Evolutionary conservation across 2,797 vertebrate genomes (phyloP), one percentile per base, ranked within the genome.

Genomic region (Lepus townsendii): DNA sequence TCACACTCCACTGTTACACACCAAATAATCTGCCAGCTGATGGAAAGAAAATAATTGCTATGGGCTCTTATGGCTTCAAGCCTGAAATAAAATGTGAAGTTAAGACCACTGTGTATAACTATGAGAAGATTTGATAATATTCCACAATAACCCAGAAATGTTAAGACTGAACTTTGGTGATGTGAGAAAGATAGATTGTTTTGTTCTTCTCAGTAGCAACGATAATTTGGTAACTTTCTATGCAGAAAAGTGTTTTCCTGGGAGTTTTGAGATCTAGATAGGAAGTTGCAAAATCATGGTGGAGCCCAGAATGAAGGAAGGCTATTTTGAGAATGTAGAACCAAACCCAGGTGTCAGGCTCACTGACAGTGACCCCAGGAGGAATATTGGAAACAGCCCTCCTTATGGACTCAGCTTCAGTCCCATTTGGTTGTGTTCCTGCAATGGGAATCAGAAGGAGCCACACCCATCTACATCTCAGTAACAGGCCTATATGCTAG

Each of bases 1-100:
- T 62, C 78, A 14, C 22, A 94, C 66, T 86, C 12, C 17, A 50
- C 32, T 71, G 16, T 35, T 52, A 83, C 66, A 62, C n/a, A 68
- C 24, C 35, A 83, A 84, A 89, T 86, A 13, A 42, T 86, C 93
- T 93, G 7, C 63, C 62, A 90, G 17, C 35, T 80, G 16, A 60
- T 83, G 50, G 27, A 19, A 83, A 92, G 38, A 83, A 90, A 72
- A 69, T 17, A 89, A 77, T 62, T 86, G 7, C 8, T 83, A 6
- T 72, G 17, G 60, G 32, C 6, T 84, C 16, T 35, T 47, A 65
- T 50, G 57, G 14, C 7, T 2, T 91, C 22, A 71, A 60, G 32
- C 57, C 30, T 22, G 68, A 80, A 91, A 66, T 71, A 17, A 80
- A 90, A 90, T 12, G 7, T 7, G 62, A 30, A 91, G 11, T 76